A percentile compares a stretch with the other conserved stretches of the same genome.
Conservation (phyloP, 2,113 vertebrate species). For the Rana temporaria region DNA sequence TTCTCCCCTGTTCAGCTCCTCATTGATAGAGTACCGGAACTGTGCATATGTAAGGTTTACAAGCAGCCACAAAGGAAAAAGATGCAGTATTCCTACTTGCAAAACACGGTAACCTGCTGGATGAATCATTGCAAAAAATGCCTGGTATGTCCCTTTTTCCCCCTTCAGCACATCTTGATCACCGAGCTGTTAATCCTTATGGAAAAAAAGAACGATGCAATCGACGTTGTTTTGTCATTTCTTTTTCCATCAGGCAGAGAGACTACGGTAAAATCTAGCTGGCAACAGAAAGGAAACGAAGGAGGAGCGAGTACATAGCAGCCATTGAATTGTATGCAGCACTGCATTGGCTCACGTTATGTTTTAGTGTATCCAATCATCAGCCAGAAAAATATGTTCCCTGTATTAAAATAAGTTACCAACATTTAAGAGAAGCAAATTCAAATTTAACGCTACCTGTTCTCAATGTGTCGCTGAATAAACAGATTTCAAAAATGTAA, state of each 20-base stretch:
- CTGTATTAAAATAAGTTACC: constrained; percentile 28
- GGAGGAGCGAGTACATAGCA: constrained; percentile 57
- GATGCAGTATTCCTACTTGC: constrained; percentile 75
- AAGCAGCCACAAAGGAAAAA: constrained; percentile 79
- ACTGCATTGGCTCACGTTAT: constrained; percentile 63
- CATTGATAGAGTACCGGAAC: constrained; percentile 74
- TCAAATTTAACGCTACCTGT: constrained; percentile 3
- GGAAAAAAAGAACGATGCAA: background rate
- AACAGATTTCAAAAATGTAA: background rate
- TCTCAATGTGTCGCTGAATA: background rate
- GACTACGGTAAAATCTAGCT: constrained; percentile 56
- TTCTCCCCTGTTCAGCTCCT: constrained; percentile 73
- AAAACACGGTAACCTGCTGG: constrained; percentile 66
- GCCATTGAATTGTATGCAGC: constrained; percentile 59
- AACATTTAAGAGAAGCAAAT: constrained; percentile 28
- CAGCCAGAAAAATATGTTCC: constrained; percentile 64
- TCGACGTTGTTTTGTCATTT: constrained; percentile 52
- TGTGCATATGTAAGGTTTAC: constrained; percentile 78
- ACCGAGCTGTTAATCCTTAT: constrained; percentile 27
- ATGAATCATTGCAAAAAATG: constrained; percentile 10
- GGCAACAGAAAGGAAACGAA: constrained; percentile 57
- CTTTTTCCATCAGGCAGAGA: constrained; percentile 57
- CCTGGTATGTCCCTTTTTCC: constrained; percentile 41
- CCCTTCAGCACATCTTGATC: constrained; percentile 52
- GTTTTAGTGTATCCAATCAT: constrained; percentile 64